Conservation (phyloP, 2,888 invertebrate species). For the Pristionchus maxplancki region DNA sequence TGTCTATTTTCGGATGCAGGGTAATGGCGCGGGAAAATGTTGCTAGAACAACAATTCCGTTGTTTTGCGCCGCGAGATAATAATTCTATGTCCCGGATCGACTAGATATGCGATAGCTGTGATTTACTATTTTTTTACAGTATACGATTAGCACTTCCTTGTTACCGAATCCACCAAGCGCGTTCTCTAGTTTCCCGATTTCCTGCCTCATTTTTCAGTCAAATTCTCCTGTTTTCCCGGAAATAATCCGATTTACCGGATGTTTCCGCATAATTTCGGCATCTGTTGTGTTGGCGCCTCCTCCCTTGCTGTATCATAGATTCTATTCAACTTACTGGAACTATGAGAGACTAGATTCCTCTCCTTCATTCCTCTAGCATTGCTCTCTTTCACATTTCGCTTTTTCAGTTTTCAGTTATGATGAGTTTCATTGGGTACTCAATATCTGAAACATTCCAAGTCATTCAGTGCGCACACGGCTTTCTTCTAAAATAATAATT, state of each 20-base stretch:
- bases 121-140: too few relatives aligned
- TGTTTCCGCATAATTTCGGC: neutral
- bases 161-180: neutral
- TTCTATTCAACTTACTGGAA: neutral
- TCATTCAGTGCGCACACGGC: too few relatives aligned
- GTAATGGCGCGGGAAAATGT: neutral
- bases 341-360: too few relatives aligned
- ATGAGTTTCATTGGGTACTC: too few relatives aligned
- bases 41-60: neutral
- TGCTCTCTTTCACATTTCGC: too few relatives aligned
- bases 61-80: neutral
- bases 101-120: too few relatives aligned
- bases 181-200: neutral
- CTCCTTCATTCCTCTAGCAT: too few relatives aligned
- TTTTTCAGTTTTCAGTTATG: too few relatives aligned
- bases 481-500: too few relatives aligned
- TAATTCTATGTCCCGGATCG: too few relatives aligned
- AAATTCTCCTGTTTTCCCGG: neutral
- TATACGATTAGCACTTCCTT: too few relatives aligned
- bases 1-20: neutral
- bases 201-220: neutral
- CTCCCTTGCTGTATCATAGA: neutral
- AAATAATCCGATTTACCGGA: neutral
- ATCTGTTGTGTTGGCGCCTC: neutral
- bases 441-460: too few relatives aligned